Evolutionary conservation across 2,888 invertebrate species (phyloP).

Genomic region (Phorcus lineatus): DNA sequence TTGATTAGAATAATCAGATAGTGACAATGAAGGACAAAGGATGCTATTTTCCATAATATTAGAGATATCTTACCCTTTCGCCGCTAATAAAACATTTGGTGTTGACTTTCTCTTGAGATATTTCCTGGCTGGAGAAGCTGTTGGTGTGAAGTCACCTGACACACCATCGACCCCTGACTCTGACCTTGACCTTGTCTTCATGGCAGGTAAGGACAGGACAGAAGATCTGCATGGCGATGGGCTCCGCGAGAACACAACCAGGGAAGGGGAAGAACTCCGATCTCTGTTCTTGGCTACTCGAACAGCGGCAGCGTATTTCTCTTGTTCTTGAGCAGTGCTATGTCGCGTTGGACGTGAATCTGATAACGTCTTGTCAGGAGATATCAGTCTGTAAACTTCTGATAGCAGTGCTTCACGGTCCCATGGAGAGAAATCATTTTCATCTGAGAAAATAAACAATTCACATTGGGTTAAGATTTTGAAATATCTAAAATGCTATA

Average conservation of each 20-base stretch:
- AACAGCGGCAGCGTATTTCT: conserved; percentile 55
- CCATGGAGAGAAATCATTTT: conserved; percentile 46
- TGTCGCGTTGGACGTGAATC: background rate
- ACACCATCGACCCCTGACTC: conserved; percentile 34
- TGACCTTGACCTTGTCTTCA: conserved; percentile 54
- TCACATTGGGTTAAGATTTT: background rate
- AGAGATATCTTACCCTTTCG: background rate
- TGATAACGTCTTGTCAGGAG: conserved; percentile 36
- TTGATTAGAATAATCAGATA: too few species aligned
- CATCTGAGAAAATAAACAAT: conserved; percentile 43
- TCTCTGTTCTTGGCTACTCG: conserved; percentile 43
- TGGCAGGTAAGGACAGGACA: conserved; percentile 35
- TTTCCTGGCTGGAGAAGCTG: conserved; percentile 26
- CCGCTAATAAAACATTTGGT: conserved; percentile 9
- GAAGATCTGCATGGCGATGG: conserved; percentile 10
- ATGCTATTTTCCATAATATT: too few species aligned
- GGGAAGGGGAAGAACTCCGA: conserved; percentile 33
- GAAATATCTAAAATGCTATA: too few species aligned
- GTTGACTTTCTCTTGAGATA: conserved; percentile 33
- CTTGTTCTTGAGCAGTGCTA: conserved; percentile 44
- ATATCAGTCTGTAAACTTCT: conserved; percentile 52
- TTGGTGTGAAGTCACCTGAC: background rate
- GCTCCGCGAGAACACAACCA: conserved; percentile 36
- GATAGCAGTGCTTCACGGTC: conserved; percentile 54
- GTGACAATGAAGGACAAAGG: too few species aligned